These are phyloP conservation scores for Oryctes rhinoceros DNA, from an alignment of 1,140 invertebrate genomes.

Conservation along the genomic window DNA sequence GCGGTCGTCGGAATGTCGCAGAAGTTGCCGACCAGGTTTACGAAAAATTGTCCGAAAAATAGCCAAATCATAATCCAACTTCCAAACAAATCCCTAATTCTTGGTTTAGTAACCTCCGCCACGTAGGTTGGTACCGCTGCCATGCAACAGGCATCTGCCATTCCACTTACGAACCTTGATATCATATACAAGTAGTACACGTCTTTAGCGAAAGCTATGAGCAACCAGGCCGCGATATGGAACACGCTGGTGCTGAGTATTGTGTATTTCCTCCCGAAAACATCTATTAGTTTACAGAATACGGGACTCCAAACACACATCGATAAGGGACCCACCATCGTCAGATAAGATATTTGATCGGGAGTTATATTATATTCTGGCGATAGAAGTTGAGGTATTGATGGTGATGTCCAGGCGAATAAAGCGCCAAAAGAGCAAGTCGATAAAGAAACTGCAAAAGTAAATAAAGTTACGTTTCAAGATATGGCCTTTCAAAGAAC, in stretches of 20 bases:
- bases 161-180: conserved; percentile 45
- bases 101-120: conserved; percentile 46
- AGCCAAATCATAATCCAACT: conserved; percentile 39
- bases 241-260: conserved; percentile 43
- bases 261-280: conserved; percentile 51
- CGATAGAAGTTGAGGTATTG: conserved; percentile 32
- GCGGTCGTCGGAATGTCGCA: conserved; percentile 17
- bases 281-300: conserved; percentile 44
- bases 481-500: no score
- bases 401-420: conserved; percentile 2
- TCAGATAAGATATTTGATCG: conserved; percentile 45
- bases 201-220: conserved; percentile 43
- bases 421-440: background rate
- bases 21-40: conserved; percentile 37
- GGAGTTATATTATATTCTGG: conserved; percentile 38
- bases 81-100: conserved; percentile 44
- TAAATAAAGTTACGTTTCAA: background rate
- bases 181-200: conserved; percentile 56
- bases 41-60: conserved; percentile 40
- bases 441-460: background rate
- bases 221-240: conserved; percentile 44
- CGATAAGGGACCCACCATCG: conserved; percentile 41
- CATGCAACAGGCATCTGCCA: conserved; percentile 41
- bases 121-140: conserved; percentile 41
- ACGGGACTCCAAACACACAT: conserved; percentile 41